phyloP scores from a whole-genome alignment of 2,113 vertebrate species.

The Pygathrix nemaeus region DNA sequence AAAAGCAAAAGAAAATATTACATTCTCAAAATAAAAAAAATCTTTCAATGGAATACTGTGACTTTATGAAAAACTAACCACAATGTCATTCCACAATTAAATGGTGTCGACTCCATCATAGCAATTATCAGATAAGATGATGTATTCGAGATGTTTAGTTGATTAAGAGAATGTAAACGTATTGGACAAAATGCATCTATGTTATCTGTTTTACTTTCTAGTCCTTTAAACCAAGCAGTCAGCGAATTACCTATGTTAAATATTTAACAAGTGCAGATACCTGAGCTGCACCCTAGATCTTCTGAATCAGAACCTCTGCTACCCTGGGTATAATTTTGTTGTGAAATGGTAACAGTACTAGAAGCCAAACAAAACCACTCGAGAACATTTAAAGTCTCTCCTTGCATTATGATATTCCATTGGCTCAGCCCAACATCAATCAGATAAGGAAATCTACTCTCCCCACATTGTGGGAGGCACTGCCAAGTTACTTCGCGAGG shows the following conservation, averaged over 20 bases:
- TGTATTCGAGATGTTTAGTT: neutral
- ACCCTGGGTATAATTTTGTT: neutral
- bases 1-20: neutral
- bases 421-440: neutral
- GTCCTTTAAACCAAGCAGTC: neutral
- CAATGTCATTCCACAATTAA: neutral
- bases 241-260: neutral
- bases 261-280: neutral
- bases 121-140: neutral
- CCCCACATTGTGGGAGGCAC: neutral
- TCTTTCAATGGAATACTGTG: neutral
- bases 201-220: neutral
- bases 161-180: neutral
- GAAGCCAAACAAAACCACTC: neutral
- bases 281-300: neutral
- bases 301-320: neutral
- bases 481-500: neutral
- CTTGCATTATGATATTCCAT: neutral
- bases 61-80: neutral
- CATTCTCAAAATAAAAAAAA: neutral
- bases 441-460: neutral
- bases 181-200: neutral
- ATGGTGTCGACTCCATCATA: neutral
- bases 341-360: neutral
- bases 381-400: neutral